A percentile compares a stretch with the other conserved stretches of the same genome.
These are phyloP conservation scores for Otolemur crassicaudatus DNA, from an alignment of 2,797 vertebrate species.

Conservation along the genomic window DNA sequence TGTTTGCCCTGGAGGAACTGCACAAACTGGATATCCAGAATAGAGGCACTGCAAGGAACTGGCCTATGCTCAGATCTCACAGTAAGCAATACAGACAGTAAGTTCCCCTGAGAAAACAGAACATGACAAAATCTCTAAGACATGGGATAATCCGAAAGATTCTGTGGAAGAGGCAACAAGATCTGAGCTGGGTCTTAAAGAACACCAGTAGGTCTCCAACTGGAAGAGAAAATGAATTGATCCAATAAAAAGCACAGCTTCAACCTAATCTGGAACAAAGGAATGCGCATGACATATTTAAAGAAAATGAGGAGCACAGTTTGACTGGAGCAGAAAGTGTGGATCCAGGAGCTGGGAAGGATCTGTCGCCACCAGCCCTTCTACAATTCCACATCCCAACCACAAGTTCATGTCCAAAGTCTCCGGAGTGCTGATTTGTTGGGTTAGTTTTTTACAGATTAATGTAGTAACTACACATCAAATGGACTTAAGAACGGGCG, in stretches of 20 bases:
- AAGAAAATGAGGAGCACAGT: not conserved
- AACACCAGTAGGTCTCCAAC: not conserved
- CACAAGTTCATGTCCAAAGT: not conserved
- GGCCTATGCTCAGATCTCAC: not conserved
- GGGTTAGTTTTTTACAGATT: not conserved
- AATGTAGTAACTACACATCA: not conserved
- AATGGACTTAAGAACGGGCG: not conserved
- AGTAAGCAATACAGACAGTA: not conserved
- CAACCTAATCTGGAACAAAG: not conserved
- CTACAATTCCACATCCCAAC: not conserved
- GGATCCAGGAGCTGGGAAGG: not conserved
- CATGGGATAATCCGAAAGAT: not conserved
- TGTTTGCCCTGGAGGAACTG: not conserved
- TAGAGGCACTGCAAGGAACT: not conserved
- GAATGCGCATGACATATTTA: fast-evolving
- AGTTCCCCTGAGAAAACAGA: not conserved
- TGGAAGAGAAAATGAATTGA: not conserved
- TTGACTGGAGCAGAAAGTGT: not conserved
- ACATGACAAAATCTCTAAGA: not conserved
- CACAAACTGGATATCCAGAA: not conserved
- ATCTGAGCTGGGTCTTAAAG: not conserved
- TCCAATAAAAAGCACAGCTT: not conserved
- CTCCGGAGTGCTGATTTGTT: not conserved
- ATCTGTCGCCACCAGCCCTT: not conserved
- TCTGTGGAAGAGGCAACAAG: not conserved